Conservation (phyloP, 2,113 vertebrate species). For the Erinaceus europaeus region DNA sequence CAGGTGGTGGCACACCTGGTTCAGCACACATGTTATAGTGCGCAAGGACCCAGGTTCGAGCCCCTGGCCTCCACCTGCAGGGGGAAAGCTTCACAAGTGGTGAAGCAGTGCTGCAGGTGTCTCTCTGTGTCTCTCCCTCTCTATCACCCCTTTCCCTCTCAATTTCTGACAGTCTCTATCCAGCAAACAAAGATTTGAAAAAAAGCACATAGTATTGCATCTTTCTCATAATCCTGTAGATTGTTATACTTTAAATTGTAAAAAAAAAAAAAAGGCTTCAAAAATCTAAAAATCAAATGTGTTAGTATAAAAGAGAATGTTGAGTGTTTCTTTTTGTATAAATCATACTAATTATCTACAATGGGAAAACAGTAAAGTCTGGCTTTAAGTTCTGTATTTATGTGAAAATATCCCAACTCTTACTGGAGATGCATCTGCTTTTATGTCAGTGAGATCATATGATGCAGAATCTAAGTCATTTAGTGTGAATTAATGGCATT, state of each 20-base stretch:
- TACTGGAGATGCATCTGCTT: not conserved
- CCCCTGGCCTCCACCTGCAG: no score
- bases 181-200: no score
- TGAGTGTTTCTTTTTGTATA: not conserved
- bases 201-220: not conserved
- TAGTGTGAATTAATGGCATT: not conserved
- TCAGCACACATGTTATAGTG: no score
- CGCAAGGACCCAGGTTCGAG: no score
- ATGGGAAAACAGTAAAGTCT: not conserved
- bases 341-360: not conserved
- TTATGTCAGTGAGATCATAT: constrained; percentile 25
- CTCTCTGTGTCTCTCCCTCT: no score
- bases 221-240: constrained; percentile 15
- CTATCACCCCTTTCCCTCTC: no score
- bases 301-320: not conserved
- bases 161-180: no score
- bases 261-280: not conserved
- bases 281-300: constrained; percentile 26
- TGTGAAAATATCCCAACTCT: constrained; percentile 7
- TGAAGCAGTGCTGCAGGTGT: no score
- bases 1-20: no score
- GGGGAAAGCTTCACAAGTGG: no score
- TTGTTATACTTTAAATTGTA: not conserved
- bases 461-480: constrained; percentile 25
- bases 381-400: not conserved